Conservation (phyloP, 2,888 invertebrate genomes). For the Halictus ligatus region DNA sequence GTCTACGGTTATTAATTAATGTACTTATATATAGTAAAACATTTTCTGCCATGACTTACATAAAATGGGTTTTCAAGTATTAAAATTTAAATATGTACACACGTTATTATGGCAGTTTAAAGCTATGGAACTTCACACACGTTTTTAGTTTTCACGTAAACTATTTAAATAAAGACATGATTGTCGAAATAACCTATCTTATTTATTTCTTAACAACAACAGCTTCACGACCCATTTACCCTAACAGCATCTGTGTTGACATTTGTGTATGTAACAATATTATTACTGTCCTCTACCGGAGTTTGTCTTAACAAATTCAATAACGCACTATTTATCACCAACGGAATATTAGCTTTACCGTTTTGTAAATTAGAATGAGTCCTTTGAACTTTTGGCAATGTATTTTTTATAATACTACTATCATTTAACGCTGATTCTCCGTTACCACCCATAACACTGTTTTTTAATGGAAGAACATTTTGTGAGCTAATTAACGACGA, state of each 20-base stretch:
- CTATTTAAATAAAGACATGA: constrained; percentile 9
- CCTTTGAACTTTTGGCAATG: constrained; percentile 74
- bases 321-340: constrained; percentile 81
- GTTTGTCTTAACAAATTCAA: constrained; percentile 79
- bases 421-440: constrained; percentile 65
- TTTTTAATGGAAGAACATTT: constrained; percentile 71
- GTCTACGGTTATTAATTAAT: constrained; percentile 30
- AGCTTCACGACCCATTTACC: constrained; percentile 74
- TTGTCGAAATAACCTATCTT: not conserved
- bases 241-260: constrained; percentile 77
- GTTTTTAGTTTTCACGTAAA: constrained; percentile 10
- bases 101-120: constrained; percentile 71
- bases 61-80: constrained; percentile 43
- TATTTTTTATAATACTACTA: constrained; percentile 56
- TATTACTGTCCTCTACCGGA: constrained; percentile 75
- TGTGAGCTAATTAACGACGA: constrained; percentile 78
- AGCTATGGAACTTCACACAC: constrained; percentile 62
- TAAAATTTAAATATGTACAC: constrained; percentile 66
- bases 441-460: constrained; percentile 61
- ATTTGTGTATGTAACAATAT: constrained; percentile 79
- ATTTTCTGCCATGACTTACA: constrained; percentile 49
- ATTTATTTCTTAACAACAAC: constrained; percentile 16
- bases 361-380: constrained; percentile 76
- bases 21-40: constrained; percentile 25
- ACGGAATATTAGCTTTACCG: constrained; percentile 80